Evolutionary conservation across 2,113 vertebrate genomes (phyloP), one percentile per base, ranked within the genome.

Genomic region (Rhineura floridana): DNA sequence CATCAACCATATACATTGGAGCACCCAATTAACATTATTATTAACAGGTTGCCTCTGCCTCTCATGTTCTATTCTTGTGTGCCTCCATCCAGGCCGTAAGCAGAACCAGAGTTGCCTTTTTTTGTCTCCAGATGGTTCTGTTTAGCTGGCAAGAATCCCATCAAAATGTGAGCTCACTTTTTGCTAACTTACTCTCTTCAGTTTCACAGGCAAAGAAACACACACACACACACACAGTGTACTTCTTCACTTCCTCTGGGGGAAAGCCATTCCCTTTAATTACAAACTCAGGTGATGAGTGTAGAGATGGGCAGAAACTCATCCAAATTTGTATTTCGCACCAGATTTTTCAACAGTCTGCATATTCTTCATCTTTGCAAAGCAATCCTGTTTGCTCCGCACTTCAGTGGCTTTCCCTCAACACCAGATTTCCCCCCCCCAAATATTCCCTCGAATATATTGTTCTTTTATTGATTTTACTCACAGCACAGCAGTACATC

Each of bases 41-140:
- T 70, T 15, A 33, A 81, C 78, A 36, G 67, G 48, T 36, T 86
- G 39, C 30, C 10, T 11, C 23, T 78, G 12, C 17, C 28, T 79
- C 46, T 21, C 13, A 39, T 19, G 12, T 46, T 25, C 62, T 6
- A n/a, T 46, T 42, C 52, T 3, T 2, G 28, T 42, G 28, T 48
- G 70, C 67, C 52, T 82, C 65, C 30, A 9, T 65, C 50, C 6
- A 11, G 46, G 33, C 33, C 13, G 5, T 76, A 87, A 88, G 69
- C 28, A 50, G 88, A 90, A 75, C 23, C 93, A 89, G 93, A 94
- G 72, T 81, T 81, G 0, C 10, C 5, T 30, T 21, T 33, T n/a
- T 36, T 11, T 5, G 33, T 17, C 79, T 52, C 89, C 91, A 93
- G 81, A 86, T 90, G 93, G 93, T 85, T 93, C 91, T 83, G 88